Conservation (phyloP, 2,113 vertebrate species). For the Promerops cafer region DNA sequence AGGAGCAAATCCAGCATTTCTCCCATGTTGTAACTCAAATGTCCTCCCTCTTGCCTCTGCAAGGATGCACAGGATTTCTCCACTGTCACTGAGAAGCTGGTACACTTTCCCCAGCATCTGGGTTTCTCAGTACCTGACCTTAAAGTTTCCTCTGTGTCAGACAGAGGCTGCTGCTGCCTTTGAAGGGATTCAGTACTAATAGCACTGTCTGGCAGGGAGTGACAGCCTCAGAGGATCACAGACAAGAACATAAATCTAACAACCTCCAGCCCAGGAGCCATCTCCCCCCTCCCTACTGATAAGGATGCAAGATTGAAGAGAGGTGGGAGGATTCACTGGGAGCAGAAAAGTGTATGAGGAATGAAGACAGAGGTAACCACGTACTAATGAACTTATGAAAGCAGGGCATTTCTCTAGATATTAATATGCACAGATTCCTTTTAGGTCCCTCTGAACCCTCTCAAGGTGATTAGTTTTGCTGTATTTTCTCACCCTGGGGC, state of each 20-base stretch:
- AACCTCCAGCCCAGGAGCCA: neutral
- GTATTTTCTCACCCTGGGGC: neutral
- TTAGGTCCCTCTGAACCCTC: neutral
- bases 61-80: neutral
- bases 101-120: neutral
- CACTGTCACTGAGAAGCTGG: neutral
- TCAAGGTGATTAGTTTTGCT: neutral
- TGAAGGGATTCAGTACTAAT: neutral
- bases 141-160: neutral
- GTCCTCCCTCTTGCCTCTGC: neutral
- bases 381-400: neutral
- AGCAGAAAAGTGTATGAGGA: neutral
- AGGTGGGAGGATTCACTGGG: neutral
- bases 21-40: neutral
- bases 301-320: neutral
- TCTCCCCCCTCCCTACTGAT: neutral
- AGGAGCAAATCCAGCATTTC: neutral
- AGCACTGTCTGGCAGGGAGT: neutral
- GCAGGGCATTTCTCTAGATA: neutral
- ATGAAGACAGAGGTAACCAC: neutral
- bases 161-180: neutral
- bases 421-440: neutral
- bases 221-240: constrained; percentile 7
- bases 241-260: constrained; percentile 9
- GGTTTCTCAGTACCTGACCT: neutral